These are phyloP conservation scores for Catocala nupta DNA, from an alignment of 2,888 invertebrate genomes.

Conservation along the genomic window DNA sequence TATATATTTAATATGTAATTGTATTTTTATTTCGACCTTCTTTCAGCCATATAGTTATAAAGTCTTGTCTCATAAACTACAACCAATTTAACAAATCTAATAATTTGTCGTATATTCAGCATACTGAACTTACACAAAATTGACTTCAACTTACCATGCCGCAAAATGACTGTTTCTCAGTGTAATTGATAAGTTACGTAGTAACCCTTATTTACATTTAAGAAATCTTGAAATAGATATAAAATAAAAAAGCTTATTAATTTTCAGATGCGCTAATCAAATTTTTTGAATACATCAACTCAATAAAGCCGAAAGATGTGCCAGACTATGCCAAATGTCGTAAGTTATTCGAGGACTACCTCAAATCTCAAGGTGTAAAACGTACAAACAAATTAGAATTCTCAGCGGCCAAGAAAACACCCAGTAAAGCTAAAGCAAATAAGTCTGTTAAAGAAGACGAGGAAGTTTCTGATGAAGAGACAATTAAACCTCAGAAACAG, in stretches of 20 bases:
- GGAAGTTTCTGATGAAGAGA: conserved; percentile 37
- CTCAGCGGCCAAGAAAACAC: conserved; percentile 59
- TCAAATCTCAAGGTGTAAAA: conserved; percentile 88
- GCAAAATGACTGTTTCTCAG: no score
- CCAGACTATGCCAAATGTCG: conserved; percentile 92
- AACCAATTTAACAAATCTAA: no score
- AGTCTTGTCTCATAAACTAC: no score
- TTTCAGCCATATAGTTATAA: no score
- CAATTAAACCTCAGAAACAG: conserved; percentile 42
- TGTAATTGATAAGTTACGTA: not conserved
- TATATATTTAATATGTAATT: no score
- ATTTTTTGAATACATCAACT: conserved; percentile 90
- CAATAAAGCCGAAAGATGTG: conserved; percentile 89
- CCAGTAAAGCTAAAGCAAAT: conserved; percentile 51
- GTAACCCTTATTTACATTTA: not conserved
- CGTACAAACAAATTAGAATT: conserved; percentile 88
- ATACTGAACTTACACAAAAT: no score
- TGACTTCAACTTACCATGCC: no score
- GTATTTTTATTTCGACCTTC: no score
- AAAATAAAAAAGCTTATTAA: not conserved
- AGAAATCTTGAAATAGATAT: no score
- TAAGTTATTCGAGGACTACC: conserved; percentile 88
- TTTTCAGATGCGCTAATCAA: conserved; percentile 87
- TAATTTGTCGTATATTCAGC: no score
- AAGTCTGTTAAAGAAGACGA: conserved; percentile 39